A percentile compares a stretch with the other conserved stretches of the same genome.
Conservation (phyloP, 2,113 vertebrate genomes). For the Scartelaos histophorus region DNA sequence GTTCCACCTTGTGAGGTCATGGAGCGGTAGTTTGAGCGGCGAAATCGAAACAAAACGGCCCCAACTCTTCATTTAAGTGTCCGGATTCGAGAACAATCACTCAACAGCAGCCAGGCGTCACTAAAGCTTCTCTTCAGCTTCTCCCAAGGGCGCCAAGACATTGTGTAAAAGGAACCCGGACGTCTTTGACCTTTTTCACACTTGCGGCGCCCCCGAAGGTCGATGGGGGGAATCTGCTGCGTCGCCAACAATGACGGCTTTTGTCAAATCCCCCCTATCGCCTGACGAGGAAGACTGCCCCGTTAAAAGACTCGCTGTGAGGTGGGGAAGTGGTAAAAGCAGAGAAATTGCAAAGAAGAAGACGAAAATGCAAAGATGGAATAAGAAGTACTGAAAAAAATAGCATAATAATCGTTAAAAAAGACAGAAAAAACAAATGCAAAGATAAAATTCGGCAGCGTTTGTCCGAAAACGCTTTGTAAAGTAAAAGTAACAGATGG, state of each 20-base stretch:
- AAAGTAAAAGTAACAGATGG: too few species aligned
- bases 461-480: too few species aligned
- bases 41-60: constrained; percentile 30
- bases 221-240: constrained; percentile 13
- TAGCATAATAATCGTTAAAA: too few species aligned
- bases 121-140: constrained; percentile 43
- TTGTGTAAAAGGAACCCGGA: not conserved
- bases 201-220: constrained; percentile 33
- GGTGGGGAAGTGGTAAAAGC: constrained; percentile 3
- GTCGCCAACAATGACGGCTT: constrained; percentile 46
- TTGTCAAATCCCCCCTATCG: constrained; percentile 38
- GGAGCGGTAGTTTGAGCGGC: not conserved
- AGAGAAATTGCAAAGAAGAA: not conserved
- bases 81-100: constrained; percentile 53
- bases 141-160: not conserved
- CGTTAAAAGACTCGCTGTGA: constrained; percentile 8
- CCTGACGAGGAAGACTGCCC: constrained; percentile 5
- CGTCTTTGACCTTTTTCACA: constrained; percentile 45
- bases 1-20: too few species aligned
- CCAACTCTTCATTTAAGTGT: constrained; percentile 46
- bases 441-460: too few species aligned
- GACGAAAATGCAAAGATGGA: not conserved
- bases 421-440: too few species aligned
- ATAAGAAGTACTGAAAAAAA: too few species aligned
- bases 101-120: constrained; percentile 15